These are phyloP conservation scores for Turritopsis dohrnii DNA, from an alignment of 30 jellyfish, hydroid and myxozoan species.

Conservation along the genomic window DNA sequence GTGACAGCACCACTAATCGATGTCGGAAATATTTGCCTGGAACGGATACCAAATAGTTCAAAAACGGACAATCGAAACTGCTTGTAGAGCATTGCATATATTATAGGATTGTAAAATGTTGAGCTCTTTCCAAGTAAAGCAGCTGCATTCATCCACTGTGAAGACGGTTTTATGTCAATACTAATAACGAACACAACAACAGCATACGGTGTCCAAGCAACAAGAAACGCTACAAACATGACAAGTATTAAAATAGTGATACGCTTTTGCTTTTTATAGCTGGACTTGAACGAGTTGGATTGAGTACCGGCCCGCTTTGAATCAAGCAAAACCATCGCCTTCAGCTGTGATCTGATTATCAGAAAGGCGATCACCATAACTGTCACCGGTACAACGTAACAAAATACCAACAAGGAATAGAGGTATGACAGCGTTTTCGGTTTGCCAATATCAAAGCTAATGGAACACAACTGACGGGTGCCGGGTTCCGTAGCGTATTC, in stretches of 20 bases:
- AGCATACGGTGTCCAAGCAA: conserved; percentile 22
- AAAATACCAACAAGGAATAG: background rate
- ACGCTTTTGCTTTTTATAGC: background rate
- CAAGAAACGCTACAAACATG: background rate
- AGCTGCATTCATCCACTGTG: background rate
- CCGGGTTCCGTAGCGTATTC: background rate
- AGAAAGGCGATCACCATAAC: background rate
- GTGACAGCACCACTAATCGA: background rate
- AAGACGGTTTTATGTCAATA: background rate
- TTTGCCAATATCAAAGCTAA: background rate
- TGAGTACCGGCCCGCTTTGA: background rate
- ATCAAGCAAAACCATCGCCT: background rate
- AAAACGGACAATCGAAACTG: background rate
- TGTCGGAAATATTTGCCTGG: background rate
- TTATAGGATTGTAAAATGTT: conserved; percentile 15
- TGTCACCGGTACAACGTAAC: background rate
- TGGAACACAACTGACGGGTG: background rate
- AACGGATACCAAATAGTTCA: background rate
- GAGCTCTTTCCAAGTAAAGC: conserved; percentile 16
- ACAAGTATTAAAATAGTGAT: background rate
- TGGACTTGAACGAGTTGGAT: background rate
- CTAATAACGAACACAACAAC: background rate
- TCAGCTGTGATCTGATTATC: background rate
- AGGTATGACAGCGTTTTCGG: background rate
- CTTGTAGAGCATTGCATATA: conserved; percentile 13